A percentile compares a stretch with the other conserved stretches of the same genome.
These are phyloP conservation scores for Menidia beryllina DNA, from an alignment of 2,113 vertebrate species.

Conservation along the genomic window DNA sequence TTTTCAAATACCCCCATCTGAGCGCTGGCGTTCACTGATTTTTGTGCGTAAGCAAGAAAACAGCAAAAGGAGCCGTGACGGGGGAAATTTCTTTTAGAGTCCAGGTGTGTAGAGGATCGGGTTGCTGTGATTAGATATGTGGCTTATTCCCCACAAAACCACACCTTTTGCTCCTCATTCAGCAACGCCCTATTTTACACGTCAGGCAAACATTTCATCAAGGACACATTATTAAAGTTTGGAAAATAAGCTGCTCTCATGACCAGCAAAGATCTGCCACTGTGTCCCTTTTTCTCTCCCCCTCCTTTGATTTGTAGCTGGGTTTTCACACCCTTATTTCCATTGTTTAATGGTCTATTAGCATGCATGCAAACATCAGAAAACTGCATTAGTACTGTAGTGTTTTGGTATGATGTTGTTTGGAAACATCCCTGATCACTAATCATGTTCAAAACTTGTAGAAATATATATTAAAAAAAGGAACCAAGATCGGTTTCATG, in stretches of 20 bases:
- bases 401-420: constrained; percentile 5
- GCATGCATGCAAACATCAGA: no score
- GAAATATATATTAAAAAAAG: no score
- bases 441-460: neutral
- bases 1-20: constrained; percentile 51
- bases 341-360: constrained; percentile 31
- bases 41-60: constrained; percentile 53
- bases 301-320: constrained; percentile 18
- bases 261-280: constrained; percentile 39
- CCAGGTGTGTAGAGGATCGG: constrained; percentile 75
- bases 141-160: constrained; percentile 51
- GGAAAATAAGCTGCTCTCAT: constrained; percentile 45
- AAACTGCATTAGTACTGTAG: constrained; percentile 3
- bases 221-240: constrained; percentile 65
- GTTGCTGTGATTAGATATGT: constrained; percentile 67
- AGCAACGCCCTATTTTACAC: constrained; percentile 49
- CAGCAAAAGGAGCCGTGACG: constrained; percentile 38
- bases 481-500: no score
- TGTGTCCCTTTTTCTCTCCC: neutral
- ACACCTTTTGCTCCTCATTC: constrained; percentile 44
- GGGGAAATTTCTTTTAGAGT: constrained; percentile 45
- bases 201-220: constrained; percentile 58
- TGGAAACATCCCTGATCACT: neutral
- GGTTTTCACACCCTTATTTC: constrained; percentile 31
- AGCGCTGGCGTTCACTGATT: constrained; percentile 25